Evolutionary conservation across 2,888 invertebrate genomes (phyloP).

Genomic region (Melangyna quadrimaculata): DNA sequence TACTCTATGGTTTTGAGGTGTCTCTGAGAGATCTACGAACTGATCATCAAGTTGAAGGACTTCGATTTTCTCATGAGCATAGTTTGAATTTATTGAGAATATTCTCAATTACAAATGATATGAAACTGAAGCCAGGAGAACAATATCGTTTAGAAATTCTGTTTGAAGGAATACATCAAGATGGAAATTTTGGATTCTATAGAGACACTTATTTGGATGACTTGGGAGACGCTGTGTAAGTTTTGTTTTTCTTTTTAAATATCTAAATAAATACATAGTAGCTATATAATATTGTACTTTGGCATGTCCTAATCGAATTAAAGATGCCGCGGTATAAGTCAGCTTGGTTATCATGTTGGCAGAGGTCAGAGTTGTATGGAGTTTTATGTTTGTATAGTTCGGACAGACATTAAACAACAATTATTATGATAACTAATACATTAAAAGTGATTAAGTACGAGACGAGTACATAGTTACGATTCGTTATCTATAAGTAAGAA

Average conservation of each 20-base stretch:
- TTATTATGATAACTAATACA: not conserved
- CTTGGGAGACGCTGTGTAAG: constrained; percentile 79
- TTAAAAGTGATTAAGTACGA: not conserved
- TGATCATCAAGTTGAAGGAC: constrained; percentile 73
- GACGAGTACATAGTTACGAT: too few species aligned
- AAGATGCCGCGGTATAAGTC: not conserved
- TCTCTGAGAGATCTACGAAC: constrained; percentile 74
- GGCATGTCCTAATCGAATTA: too few species aligned
- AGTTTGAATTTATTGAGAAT: constrained; percentile 75
- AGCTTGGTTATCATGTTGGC: not conserved
- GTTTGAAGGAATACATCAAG: constrained; percentile 83
- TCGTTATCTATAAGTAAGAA: not conserved
- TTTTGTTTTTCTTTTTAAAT: constrained; percentile 22
- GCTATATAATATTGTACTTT: too few species aligned
- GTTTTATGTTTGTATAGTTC: not conserved
- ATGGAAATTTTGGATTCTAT: constrained; percentile 85
- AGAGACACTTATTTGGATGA: constrained; percentile 82
- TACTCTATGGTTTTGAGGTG: constrained; percentile 74
- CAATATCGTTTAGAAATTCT: constrained; percentile 81
- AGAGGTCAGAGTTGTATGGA: not conserved
- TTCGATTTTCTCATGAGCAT: constrained; percentile 74
- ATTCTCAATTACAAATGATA: constrained; percentile 71
- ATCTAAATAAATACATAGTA: too few species aligned
- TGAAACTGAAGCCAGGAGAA: constrained; percentile 75
- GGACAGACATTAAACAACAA: not conserved